Conservation (phyloP, 2,113 vertebrate species). For the Hydropotes inermis region DNA sequence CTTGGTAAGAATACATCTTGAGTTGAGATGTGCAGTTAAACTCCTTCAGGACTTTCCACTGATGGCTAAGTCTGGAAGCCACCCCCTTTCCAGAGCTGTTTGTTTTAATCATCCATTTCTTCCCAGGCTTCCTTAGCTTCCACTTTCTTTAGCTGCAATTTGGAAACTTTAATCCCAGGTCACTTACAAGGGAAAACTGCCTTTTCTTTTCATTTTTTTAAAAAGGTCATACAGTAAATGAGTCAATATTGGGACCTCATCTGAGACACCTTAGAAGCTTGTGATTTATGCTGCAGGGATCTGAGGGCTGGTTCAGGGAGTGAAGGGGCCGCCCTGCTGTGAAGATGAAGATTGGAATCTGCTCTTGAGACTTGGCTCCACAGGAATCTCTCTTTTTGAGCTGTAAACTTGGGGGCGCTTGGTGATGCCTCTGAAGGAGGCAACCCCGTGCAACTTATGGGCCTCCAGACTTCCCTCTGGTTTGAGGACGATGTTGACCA, state of each 20-base stretch:
- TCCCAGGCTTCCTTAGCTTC: background rate
- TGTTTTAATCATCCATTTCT: background rate
- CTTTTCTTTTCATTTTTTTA: background rate
- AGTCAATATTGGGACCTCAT: background rate
- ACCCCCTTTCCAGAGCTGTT: background rate
- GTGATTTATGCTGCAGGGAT: background rate
- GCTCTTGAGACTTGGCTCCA: background rate
- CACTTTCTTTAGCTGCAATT: background rate
- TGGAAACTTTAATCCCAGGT: slow-evolving; percentile 25
- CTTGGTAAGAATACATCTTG: accelerated
- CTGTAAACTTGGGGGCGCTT: background rate
- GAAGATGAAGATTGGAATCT: background rate
- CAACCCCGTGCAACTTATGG: background rate
- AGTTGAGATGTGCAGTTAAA: background rate
- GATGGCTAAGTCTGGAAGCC: background rate
- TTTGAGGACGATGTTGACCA: accelerated
- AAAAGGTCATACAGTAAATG: slow-evolving; percentile 22
- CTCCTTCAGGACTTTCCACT: background rate
- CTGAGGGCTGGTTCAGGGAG: too few species aligned
- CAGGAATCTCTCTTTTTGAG: background rate
- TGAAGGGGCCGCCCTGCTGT: background rate
- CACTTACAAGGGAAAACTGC: background rate
- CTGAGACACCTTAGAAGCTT: background rate
- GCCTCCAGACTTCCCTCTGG: background rate
- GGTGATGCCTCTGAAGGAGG: background rate